Evolutionary conservation across 1,140 invertebrate species (phyloP).

Genomic region (Drosophila sproati): DNA sequence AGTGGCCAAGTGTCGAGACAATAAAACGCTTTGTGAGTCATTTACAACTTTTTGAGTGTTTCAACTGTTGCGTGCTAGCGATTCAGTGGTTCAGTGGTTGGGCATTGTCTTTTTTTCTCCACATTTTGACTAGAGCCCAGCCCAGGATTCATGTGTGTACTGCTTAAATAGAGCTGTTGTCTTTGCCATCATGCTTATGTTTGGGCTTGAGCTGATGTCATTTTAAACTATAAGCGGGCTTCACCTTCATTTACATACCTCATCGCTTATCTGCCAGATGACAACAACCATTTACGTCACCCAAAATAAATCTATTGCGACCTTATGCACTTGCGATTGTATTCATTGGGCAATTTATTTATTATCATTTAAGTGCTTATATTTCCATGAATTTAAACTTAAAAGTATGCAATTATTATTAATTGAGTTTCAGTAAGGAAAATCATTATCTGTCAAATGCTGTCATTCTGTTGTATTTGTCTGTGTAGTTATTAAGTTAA

Average conservation of each 20-base stretch:
- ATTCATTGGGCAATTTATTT: conserved; percentile 23
- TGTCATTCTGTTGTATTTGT: conserved; percentile 1
- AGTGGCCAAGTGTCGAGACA: conserved; percentile 38
- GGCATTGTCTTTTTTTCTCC: conserved; percentile 51
- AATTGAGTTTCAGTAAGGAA: neutral
- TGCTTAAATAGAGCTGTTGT: conserved; percentile 27
- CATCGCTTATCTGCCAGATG: neutral
- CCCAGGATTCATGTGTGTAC: conserved; percentile 55
- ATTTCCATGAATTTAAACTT: conserved; percentile 12
- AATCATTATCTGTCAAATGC: neutral
- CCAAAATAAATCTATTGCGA: conserved; percentile 4
- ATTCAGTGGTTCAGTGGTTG: conserved; percentile 23
- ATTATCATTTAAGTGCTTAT: conserved; percentile 19
- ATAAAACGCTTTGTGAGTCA: conserved; percentile 56
- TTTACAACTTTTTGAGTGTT: conserved; percentile 34
- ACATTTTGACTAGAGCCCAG: conserved; percentile 32
- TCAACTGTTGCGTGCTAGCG: conserved; percentile 50
- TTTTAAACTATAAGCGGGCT: neutral
- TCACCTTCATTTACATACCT: neutral
- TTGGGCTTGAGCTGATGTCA: conserved; percentile 51
- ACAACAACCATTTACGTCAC: conserved; percentile 44
- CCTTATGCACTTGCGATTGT: conserved; percentile 33
- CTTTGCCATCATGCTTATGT: conserved; percentile 27
- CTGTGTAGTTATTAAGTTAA: too few species aligned
- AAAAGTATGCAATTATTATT: conserved; percentile 10